Evolutionary conservation across 2,797 vertebrate genomes (phyloP).

Genomic region (Oreortyx pictus): DNA sequence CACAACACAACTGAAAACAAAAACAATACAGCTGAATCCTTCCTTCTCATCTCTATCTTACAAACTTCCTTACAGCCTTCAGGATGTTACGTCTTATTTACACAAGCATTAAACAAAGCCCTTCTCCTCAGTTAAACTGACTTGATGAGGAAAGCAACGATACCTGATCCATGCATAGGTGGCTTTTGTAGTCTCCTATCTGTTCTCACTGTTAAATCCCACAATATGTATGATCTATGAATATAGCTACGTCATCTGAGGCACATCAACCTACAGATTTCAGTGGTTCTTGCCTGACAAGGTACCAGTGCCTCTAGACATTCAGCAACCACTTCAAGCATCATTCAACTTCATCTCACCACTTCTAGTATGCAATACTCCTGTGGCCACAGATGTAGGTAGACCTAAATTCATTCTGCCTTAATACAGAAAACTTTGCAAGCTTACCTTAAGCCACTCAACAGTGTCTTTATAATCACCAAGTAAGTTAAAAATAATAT

Average conservation of each 20-base stretch:
- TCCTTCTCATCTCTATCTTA: neutral
- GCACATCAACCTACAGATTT: neutral
- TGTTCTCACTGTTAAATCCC: neutral
- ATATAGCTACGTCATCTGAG: neutral
- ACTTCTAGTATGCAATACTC: neutral
- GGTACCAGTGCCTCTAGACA: neutral
- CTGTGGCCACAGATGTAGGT: neutral
- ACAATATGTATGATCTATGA: neutral
- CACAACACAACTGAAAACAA: neutral
- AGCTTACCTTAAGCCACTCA: neutral
- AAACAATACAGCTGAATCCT: neutral
- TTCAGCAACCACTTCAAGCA: neutral
- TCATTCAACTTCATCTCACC: neutral
- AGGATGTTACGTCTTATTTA: neutral
- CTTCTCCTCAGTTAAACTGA: neutral
- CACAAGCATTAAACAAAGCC: neutral
- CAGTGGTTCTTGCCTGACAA: neutral
- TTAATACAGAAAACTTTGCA: neutral
- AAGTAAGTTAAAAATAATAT: neutral
- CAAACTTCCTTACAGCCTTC: neutral
- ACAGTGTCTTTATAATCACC: neutral
- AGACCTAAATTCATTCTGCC: neutral
- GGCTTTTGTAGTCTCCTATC: neutral
- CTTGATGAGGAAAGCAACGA: neutral
- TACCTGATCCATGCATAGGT: accelerated